Evolutionary conservation across 2,113 vertebrate species (phyloP).

Genomic region (Lucifuga dentata): DNA sequence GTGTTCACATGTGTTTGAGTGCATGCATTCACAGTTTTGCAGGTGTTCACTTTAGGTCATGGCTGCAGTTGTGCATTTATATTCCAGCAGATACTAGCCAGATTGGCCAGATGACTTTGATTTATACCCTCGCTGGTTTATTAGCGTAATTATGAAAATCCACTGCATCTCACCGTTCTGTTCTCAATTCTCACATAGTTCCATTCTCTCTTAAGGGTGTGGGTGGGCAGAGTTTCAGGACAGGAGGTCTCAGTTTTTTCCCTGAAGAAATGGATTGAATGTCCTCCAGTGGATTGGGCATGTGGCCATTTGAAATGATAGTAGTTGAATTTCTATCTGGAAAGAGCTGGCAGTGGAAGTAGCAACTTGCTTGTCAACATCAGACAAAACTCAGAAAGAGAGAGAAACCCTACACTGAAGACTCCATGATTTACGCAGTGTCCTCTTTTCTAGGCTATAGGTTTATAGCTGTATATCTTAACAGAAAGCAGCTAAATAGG

Average conservation of each 20-base stretch:
- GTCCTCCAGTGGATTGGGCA: not conserved
- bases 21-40: conserved; percentile 38
- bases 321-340: conserved; percentile 19
- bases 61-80: conserved; percentile 18
- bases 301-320: conserved; percentile 27
- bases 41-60: conserved; percentile 53
- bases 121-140: conserved; percentile 29
- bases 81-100: conserved; percentile 12
- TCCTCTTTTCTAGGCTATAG: conserved; percentile 9
- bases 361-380: conserved; percentile 4
- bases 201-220: conserved; percentile 9
- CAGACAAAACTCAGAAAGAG: conserved; percentile 1
- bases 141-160: conserved; percentile 37
- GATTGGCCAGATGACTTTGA: conserved; percentile 24
- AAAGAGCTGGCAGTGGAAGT: not conserved
- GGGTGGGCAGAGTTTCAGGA: not conserved
- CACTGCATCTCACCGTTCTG: conserved; percentile 13
- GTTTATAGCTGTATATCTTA: conserved; percentile 8
- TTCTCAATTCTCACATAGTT: conserved; percentile 13
- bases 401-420: not conserved
- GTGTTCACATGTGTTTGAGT: conserved; percentile 36
- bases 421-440: not conserved
- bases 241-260: not conserved
- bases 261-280: conserved; percentile 18
- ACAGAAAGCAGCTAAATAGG: conserved; percentile 4